Evolutionary conservation across 2,113 vertebrate genomes (phyloP).

Genomic region (Dolichotis patagonum): DNA sequence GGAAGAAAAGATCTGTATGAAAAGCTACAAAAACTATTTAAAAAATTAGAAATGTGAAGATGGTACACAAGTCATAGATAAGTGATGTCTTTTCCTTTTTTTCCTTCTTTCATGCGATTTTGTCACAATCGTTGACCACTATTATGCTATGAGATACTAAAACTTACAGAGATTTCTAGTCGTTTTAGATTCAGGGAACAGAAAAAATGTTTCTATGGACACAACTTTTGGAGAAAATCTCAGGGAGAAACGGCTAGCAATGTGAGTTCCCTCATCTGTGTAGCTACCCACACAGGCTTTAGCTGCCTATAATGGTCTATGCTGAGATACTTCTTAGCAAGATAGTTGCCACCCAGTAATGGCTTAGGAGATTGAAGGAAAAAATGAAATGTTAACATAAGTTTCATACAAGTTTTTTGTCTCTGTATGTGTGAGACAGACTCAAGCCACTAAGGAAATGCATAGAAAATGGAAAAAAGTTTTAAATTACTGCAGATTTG

Average conservation of each 20-base stretch:
- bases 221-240: not conserved
- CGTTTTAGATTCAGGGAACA: not conserved
- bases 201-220: not conserved
- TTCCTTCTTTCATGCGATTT: not conserved
- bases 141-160: not conserved
- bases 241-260: too few species aligned
- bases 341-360: not conserved
- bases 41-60: not conserved
- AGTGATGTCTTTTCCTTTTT: not conserved
- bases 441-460: not conserved
- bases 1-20: not conserved
- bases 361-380: not conserved
- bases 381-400: not conserved
- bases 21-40: not conserved
- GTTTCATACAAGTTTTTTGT: not conserved
- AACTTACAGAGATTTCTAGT: not conserved
- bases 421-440: not conserved
- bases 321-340: not conserved
- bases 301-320: not conserved
- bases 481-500: not conserved
- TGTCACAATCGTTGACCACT: not conserved
- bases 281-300: too few species aligned
- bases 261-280: not conserved
- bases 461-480: not conserved
- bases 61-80: not conserved